Percentiles rank a stretch among this genome's conserved stretches.
phyloP scores from a whole-genome alignment of 2,797 vertebrate genomes.

The Pangasius mekongensis region DNA sequence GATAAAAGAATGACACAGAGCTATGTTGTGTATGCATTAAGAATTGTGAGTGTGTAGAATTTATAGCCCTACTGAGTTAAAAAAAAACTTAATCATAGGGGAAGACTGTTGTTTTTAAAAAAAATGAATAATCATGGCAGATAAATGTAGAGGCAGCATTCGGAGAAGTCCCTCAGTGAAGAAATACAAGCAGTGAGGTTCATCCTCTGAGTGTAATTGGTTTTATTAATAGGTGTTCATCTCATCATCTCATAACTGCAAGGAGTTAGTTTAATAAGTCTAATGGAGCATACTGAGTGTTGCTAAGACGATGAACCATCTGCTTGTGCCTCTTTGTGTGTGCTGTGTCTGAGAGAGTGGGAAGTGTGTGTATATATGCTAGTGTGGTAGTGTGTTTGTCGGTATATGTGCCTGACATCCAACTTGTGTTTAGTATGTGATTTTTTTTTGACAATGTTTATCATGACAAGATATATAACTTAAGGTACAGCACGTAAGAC shows the following conservation, averaged over 20 bases:
- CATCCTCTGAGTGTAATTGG: conserved; percentile 22
- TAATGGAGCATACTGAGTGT: conserved; percentile 12
- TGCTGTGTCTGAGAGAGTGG: neutral
- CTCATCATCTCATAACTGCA: conserved; percentile 32
- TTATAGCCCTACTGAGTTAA: too few species aligned
- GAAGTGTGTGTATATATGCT: neutral
- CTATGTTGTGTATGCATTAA: neutral
- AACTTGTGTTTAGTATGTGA: neutral
- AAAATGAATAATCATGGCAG: neutral
- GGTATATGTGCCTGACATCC: neutral
- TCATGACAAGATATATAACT: conserved; percentile 5
- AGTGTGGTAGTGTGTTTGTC: neutral
- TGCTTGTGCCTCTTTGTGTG: neutral
- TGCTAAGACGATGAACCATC: conserved; percentile 16
- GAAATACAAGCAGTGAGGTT: conserved; percentile 3
- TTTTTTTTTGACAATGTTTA: neutral
- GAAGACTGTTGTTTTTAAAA: neutral
- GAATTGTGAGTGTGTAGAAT: neutral
- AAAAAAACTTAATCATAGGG: neutral
- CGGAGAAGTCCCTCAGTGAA: neutral
- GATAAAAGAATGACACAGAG: neutral
- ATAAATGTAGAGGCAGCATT: neutral
- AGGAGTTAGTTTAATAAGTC: conserved; percentile 25
- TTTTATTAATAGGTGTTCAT: conserved; percentile 43
- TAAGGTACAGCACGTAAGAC: neutral